Conservation (phyloP, 2,888 invertebrate species). For the Mystacides longicornis region DNA sequence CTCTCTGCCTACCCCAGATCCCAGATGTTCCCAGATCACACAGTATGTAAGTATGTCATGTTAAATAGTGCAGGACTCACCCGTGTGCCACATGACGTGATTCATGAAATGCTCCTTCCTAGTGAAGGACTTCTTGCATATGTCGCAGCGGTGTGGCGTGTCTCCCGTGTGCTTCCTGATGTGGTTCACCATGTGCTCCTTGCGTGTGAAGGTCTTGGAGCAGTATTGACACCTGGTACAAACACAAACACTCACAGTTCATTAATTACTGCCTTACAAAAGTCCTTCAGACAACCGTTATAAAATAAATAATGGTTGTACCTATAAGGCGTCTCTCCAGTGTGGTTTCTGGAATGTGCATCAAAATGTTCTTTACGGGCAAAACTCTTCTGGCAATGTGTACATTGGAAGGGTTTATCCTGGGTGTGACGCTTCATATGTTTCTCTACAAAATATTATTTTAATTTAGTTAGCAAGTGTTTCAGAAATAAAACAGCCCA, state of each 20-base stretch:
- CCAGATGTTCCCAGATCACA: background rate
- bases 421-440: conserved; percentile 76
- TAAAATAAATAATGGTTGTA: conserved; percentile 26
- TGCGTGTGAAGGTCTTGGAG: conserved; percentile 82
- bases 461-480: too few species aligned
- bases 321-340: conserved; percentile 76
- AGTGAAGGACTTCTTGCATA: conserved; percentile 82
- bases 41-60: too few species aligned
- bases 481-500: background rate
- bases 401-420: conserved; percentile 79
- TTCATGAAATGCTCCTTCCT: conserved; percentile 86
- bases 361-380: conserved; percentile 81
- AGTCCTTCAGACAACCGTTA: background rate
- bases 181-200: conserved; percentile 83
- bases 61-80: conserved; percentile 35
- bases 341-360: conserved; percentile 76
- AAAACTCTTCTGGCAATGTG: conserved; percentile 79
- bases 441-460: conserved; percentile 56
- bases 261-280: background rate
- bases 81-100: conserved; percentile 84
- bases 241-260: background rate
- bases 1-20: background rate
- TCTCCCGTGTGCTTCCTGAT: conserved; percentile 84
- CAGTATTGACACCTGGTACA: conserved; percentile 60
- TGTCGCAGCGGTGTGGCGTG: conserved; percentile 79